phyloP scores from a whole-genome alignment of 2,888 invertebrate species.

The Disparrhopalites patrizii region DNA sequence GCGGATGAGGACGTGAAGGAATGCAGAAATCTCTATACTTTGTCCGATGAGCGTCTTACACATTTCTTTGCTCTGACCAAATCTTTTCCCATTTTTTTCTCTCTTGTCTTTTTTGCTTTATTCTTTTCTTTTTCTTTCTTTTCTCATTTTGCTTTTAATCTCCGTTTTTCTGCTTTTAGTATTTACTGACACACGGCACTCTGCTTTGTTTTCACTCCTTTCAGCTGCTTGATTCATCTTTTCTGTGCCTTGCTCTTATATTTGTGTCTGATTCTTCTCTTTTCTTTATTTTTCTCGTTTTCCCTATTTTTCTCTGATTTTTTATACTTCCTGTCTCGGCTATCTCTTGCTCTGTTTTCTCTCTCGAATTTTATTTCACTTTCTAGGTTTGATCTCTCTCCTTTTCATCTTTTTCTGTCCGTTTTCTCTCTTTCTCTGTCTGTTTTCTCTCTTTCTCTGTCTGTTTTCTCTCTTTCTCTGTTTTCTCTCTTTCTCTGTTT shows the following conservation, averaged over 20 bases:
- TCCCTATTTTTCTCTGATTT: neutral
- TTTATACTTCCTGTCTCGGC: neutral
- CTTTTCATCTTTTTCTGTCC: neutral
- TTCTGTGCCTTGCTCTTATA: neutral
- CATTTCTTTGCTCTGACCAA: too few species aligned
- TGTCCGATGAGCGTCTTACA: too few species aligned
- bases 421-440: neutral
- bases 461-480: neutral
- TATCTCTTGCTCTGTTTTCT: neutral
- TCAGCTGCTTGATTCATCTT: too few species aligned
- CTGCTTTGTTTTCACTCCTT: too few species aligned
- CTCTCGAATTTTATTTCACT: neutral
- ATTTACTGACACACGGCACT: too few species aligned
- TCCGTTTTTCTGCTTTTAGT: too few species aligned
- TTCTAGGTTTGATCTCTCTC: too few species aligned
- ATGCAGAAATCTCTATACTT: too few species aligned
- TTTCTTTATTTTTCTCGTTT: too few species aligned
- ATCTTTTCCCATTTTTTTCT: neutral
- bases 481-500: neutral
- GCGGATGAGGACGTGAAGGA: conserved; percentile 6
- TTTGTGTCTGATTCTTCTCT: neutral
- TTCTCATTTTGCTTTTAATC: too few species aligned
- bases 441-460: neutral
- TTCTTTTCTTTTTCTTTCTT: neutral
- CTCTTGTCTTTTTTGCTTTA: neutral